A percentile compares a stretch with the other conserved stretches of the same genome.
Conservation (phyloP, 2,888 invertebrate species). For the Julus scanicus region DNA sequence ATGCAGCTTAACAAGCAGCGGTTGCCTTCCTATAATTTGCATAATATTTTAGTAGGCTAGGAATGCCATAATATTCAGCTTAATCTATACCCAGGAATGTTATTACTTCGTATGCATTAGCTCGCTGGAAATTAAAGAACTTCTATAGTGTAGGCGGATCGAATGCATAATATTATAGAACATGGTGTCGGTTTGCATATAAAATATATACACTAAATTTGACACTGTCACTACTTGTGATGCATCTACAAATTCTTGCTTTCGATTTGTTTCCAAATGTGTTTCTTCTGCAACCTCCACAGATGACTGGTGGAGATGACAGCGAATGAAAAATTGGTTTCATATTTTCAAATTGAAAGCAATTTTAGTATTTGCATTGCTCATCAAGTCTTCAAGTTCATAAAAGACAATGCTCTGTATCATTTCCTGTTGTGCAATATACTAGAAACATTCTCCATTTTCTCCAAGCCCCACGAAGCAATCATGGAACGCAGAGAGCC, state of each 20-base stretch:
- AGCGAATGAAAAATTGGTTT: background rate
- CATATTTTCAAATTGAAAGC: background rate
- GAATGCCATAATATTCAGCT: conserved; percentile 33
- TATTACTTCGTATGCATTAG: conserved; percentile 14
- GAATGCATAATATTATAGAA: too few species aligned
- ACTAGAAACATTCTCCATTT: too few species aligned
- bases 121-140: background rate
- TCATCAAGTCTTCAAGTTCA: too few species aligned
- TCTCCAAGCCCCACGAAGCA: too few species aligned
- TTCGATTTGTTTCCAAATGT: too few species aligned
- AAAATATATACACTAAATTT: background rate
- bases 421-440: too few species aligned
- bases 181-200: background rate
- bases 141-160: background rate
- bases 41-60: background rate
- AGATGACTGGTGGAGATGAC: too few species aligned
- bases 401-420: too few species aligned
- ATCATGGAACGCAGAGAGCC: too few species aligned
- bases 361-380: too few species aligned
- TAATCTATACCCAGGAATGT: conserved; percentile 19
- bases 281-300: too few species aligned
- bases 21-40: conserved; percentile 14
- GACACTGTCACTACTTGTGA: background rate
- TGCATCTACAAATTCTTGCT: background rate
- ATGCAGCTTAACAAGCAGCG: background rate